These are phyloP conservation scores for Mobula birostris DNA, from an alignment of 2,113 vertebrate species.

Conservation along the genomic window DNA sequence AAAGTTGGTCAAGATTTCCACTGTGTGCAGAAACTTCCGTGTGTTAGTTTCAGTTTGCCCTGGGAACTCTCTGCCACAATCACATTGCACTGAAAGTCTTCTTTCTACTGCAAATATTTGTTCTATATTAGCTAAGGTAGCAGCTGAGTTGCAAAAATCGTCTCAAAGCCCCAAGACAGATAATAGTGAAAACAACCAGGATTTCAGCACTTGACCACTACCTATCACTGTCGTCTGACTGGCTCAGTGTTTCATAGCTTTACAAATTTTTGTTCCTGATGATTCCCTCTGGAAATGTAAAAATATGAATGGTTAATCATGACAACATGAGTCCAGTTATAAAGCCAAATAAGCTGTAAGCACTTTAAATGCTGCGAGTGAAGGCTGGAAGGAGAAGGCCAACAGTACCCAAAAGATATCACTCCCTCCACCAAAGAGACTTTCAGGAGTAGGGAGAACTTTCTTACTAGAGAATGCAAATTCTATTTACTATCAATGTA, in stretches of 20 bases:
- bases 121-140: neutral
- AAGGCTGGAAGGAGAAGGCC: neutral
- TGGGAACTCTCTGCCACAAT: neutral
- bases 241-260: neutral
- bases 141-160: neutral
- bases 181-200: neutral
- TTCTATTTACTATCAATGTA: neutral
- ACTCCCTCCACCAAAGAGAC: neutral
- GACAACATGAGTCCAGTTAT: neutral
- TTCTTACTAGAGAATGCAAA: conserved; percentile 47
- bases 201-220: neutral
- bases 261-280: neutral
- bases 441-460: neutral
- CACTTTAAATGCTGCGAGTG: neutral
- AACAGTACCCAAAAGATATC: neutral
- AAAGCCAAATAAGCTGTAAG: neutral
- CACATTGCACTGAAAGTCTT: neutral
- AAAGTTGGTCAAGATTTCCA: too few relatives aligned
- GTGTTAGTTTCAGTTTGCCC: neutral
- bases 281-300: neutral
- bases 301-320: neutral
- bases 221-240: neutral
- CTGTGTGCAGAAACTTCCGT: too few relatives aligned
- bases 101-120: neutral
- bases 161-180: neutral